Evolutionary conservation across 1,140 invertebrate genomes (phyloP), one percentile per base, ranked within the genome.

Genomic region (Drosophila arizonae): DNA sequence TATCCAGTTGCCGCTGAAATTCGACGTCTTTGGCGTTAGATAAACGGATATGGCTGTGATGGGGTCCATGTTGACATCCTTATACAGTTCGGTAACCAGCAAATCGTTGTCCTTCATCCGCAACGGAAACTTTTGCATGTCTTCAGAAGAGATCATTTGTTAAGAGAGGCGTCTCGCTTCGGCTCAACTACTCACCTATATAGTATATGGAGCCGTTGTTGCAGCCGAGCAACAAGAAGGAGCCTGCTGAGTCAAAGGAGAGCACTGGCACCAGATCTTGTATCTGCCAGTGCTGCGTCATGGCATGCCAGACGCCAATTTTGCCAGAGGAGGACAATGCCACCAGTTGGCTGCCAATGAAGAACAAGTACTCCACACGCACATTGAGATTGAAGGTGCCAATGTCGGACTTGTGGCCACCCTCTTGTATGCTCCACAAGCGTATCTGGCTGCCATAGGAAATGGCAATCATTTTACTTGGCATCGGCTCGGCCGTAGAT

Each of bases 71-170:
- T 96, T 96, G 13, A 97, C 97, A 93, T 99, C 98, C 91, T 95
- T 95, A 90, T 99, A 99, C 3, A 99, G 92, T 92, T 99, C 98
- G 17, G 98, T 99, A 0, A 99, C 98, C 17, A 99, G 92, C 4
- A 99, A 93, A 94, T 99, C 98, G 92, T 99, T 99, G 90, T 99
- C 98, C 92, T 99, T 99, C 98, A 99, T 99, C 63, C 98, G 93
- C 8, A 99, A 92, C 3, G 98, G 98, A 93, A 99, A 99, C 91
- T 99, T 99, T 92, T 99, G 98, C 98, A 99, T 99, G 93, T 99
- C 98, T 97, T 97, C 81, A 21, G 6, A 26, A 5, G 2, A 41
- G 2, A 56, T 2, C 1, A 3, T 17, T n/a, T 17, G 8, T 54
- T 54, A 10, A 21, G 36, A 6, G 15, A 10, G 21, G 1, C 10